phyloP scores from a whole-genome alignment of 2,113 vertebrate genomes.

The Cariama cristata region DNA sequence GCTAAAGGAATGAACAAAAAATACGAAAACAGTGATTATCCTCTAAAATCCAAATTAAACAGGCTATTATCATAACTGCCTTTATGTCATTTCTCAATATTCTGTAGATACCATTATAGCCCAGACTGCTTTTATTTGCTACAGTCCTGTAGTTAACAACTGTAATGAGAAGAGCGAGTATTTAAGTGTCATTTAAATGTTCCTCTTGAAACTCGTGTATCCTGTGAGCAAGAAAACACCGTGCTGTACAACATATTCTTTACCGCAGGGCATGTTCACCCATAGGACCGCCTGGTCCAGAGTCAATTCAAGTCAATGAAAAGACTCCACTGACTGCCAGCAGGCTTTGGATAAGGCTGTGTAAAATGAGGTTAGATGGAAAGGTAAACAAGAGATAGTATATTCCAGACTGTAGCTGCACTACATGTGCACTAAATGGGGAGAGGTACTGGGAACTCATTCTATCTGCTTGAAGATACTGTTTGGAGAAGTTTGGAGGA shows the following conservation, averaged over 20 bases:
- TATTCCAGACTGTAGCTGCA: neutral
- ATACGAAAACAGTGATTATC: constrained; percentile 67
- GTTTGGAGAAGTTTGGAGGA: neutral
- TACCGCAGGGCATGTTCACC: neutral
- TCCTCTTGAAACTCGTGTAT: neutral
- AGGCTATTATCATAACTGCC: constrained; percentile 28
- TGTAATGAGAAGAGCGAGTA: neutral
- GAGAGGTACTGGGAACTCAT: neutral
- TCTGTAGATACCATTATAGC: constrained; percentile 3
- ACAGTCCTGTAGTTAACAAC: constrained; percentile 41
- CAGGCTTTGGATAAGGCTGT: neutral
- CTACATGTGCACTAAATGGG: accelerated
- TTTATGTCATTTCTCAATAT: constrained; percentile 21
- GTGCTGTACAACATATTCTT: neutral
- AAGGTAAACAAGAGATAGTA: accelerated
- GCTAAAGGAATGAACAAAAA: constrained; percentile 9
- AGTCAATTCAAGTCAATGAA: neutral
- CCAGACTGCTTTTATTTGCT: neutral
- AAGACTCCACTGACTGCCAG: neutral
- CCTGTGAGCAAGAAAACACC: neutral
- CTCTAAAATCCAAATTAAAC: constrained; percentile 73
- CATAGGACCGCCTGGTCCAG: neutral
- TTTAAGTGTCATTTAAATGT: neutral
- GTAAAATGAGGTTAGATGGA: neutral
- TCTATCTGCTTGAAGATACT: neutral